Conservation (phyloP, 35 echinoderm and acorn worm species). For the Diadema setosum region DNA sequence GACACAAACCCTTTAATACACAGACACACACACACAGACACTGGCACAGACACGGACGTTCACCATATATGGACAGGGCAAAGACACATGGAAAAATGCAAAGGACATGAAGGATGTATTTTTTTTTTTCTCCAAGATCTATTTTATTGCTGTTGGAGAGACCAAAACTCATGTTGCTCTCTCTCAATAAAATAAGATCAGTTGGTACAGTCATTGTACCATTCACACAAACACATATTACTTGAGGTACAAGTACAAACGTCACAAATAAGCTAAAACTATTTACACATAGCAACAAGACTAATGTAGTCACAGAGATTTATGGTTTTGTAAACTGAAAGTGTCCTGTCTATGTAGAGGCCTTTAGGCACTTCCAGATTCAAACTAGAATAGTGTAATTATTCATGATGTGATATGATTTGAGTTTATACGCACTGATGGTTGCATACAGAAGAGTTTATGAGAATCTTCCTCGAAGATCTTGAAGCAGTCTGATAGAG, state of each 20-base stretch:
- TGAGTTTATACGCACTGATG: neutral
- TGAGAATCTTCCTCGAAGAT: too few species aligned
- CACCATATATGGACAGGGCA: too few species aligned
- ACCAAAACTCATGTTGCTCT: constrained; percentile 12
- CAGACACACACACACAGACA: too few species aligned
- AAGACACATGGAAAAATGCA: too few species aligned
- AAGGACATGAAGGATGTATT: too few species aligned
- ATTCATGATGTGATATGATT: neutral
- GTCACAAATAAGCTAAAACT: neutral
- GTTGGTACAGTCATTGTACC: constrained; percentile 15
- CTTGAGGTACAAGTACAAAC: neutral
- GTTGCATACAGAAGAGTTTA: neutral
- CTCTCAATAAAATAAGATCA: neutral
- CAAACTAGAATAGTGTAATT: neutral
- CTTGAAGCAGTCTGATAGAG: too few species aligned
- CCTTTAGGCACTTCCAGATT: neutral
- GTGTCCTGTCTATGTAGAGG: neutral
- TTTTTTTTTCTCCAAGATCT: too few species aligned
- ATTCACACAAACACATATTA: neutral
- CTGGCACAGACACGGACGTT: too few species aligned
- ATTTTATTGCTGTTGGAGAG: neutral
- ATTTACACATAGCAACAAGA: neutral
- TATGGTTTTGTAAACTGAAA: neutral
- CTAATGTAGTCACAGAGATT: neutral
- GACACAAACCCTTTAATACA: too few species aligned